Evolutionary conservation across 1,140 invertebrate species (phyloP), one percentile per base, ranked within the genome.

Genomic region (Capitella teleta): DNA sequence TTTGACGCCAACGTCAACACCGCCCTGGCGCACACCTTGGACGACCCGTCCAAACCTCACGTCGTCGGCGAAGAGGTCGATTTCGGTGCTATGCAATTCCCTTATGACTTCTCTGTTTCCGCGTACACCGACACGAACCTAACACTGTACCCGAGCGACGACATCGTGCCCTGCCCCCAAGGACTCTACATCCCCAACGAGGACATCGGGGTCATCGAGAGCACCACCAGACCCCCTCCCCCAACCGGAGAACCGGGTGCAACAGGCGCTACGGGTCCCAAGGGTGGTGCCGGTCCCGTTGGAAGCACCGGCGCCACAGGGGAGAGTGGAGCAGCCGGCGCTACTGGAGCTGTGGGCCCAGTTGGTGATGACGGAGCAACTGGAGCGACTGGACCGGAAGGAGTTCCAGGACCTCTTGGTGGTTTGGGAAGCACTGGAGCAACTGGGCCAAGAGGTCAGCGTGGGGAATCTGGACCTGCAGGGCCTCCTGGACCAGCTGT

Each of bases 121-220:
- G 45, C 45, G 28, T 47, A 47, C 45, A 16, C 36, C 26, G 36
- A 49, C 37, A 49, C 47, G 26, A 30, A 24, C 26, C 5, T 44
- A 26, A 12, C 37, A n/a, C 4, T 25, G 21, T 40, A 49, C 26
- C n/a, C 18, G 3, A 32, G 18, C 28, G 45, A 12, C 28, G 45
- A 32, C 45, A 18, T 32, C 16, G 26, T 32, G 3, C 3, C 4
- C 16, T 47, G 45, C 18, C 45, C 45, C n/a, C 30, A 47, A 25
- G 45, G 45, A n/a, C 1, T 47, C 28, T 19, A 2, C 8, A 47
- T 47, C 45, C 45, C 45, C 18, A 6, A 2, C 3, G n/a, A 34
- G 10, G 21, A 0, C 2, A 18, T 21, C 10, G 45, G 18, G 28
- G 32, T 25, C 16, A 26, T 47, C 2, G 28, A 26, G 16, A 16